phyloP scores from a whole-genome alignment of 2,113 vertebrate species.

The Coturnix japonica region DNA sequence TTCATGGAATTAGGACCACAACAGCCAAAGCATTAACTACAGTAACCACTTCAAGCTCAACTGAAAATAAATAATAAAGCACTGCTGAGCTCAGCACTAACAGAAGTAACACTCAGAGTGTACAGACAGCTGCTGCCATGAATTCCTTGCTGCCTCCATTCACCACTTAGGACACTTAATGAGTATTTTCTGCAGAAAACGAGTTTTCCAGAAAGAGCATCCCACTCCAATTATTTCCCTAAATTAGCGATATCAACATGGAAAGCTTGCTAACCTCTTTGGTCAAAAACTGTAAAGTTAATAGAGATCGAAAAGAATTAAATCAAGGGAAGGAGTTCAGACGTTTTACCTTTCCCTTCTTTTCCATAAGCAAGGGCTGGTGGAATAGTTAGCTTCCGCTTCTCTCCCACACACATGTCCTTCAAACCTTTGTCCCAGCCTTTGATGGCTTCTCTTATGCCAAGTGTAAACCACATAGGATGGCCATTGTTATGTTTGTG shows the following conservation, averaged over 20 bases:
- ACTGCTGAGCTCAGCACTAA: not conserved
- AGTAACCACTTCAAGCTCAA: not conserved
- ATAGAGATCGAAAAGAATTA: not conserved
- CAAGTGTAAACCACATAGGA: conserved; percentile 96
- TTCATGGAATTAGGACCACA: not conserved
- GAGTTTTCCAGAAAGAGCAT: not conserved
- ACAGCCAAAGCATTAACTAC: not conserved
- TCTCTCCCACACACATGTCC: conserved; percentile 93
- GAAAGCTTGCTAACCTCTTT: not conserved
- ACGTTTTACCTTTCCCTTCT: conserved; percentile 91
- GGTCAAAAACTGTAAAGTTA: not conserved
- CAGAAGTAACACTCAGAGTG: not conserved
- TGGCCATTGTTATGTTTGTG: conserved; percentile 88
- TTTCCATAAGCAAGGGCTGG: conserved; percentile 92
- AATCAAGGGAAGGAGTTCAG: not conserved
- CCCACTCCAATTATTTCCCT: not conserved
- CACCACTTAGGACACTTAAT: not conserved
- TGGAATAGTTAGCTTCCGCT: conserved; percentile 89
- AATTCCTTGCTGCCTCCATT: not conserved
- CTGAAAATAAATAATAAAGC: not conserved
- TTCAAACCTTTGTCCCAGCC: conserved; percentile 95
- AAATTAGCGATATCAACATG: not conserved
- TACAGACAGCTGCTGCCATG: not conserved
- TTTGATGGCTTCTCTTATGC: conserved; percentile 88
- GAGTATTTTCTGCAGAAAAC: not conserved